phyloP scores from a whole-genome alignment of 2,113 vertebrate species.

The Stigmatopora argus region DNA sequence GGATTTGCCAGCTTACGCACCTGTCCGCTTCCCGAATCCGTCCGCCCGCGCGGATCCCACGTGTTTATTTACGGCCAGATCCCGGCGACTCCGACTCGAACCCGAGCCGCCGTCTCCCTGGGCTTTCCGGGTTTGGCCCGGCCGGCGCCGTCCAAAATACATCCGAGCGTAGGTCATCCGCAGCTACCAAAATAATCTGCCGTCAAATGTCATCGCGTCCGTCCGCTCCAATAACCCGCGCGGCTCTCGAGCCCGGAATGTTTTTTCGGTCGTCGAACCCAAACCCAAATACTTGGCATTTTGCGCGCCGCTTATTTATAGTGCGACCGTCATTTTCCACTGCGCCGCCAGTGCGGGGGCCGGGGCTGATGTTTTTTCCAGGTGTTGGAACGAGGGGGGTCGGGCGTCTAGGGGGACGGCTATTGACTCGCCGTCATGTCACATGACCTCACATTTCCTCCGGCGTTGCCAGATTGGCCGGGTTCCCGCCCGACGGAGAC shows the following conservation, averaged over 20 bases:
- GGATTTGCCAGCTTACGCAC: not conserved
- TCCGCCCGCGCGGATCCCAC: not conserved
- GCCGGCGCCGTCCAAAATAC: not conserved
- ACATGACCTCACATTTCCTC: slow-evolving; percentile 21
- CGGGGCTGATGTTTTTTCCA: slow-evolving; percentile 58
- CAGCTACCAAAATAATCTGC: not conserved
- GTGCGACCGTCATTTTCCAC: slow-evolving; percentile 58
- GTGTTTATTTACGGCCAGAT: slow-evolving; percentile 1
- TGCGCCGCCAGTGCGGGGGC: slow-evolving; percentile 24
- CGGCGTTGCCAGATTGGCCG: not conserved
- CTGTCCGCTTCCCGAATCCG: not conserved
- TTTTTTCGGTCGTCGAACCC: slow-evolving; percentile 3
- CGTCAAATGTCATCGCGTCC: not conserved
- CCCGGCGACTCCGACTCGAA: not conserved
- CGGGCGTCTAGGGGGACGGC: slow-evolving; percentile 5
- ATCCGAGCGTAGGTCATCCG: slow-evolving; percentile 4
- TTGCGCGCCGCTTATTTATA: slow-evolving; percentile 60
- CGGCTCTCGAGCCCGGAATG: slow-evolving; percentile 9
- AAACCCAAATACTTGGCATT: slow-evolving; percentile 42
- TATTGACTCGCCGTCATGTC: slow-evolving; percentile 10
- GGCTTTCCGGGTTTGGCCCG: not conserved
- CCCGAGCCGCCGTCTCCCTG: not conserved
- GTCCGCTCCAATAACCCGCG: not conserved
- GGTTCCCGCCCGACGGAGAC: no score
- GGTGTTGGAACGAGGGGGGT: slow-evolving; percentile 40